Percentiles rank a stretch among this genome's conserved stretches.
phyloP scores from a whole-genome alignment of 1,140 invertebrate genomes.

The Macrostomum lignano region DNA sequence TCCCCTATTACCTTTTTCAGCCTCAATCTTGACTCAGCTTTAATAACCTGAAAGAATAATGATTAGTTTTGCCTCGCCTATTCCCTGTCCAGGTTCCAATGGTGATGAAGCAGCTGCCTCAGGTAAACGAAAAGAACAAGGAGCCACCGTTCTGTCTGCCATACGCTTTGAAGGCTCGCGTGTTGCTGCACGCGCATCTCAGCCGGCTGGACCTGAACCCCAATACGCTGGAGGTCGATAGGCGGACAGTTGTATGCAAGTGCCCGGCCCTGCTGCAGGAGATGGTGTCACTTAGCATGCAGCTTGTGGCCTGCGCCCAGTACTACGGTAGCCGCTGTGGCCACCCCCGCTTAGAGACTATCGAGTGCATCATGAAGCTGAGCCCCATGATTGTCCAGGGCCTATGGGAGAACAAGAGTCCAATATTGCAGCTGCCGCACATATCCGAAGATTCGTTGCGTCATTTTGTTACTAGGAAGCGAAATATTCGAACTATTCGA shows the following conservation, averaged over 20 bases:
- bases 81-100: slow-evolving; percentile 34
- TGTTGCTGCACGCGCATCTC: slow-evolving; percentile 71
- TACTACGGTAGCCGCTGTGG: background rate
- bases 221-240: slow-evolving; percentile 15
- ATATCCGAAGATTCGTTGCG: slow-evolving; percentile 70
- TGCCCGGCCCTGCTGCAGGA: slow-evolving; percentile 83
- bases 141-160: slow-evolving; percentile 47
- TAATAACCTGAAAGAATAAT: too few species aligned
- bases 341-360: slow-evolving; percentile 65
- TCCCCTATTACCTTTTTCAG: too few species aligned
- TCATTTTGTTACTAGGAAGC: slow-evolving; percentile 52
- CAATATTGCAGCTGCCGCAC: slow-evolving; percentile 73
- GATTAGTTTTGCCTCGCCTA: slow-evolving; percentile 7
- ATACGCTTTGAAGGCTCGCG: slow-evolving; percentile 86
- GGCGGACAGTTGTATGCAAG: slow-evolving; percentile 52
- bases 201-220: slow-evolving; percentile 39
- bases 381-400: slow-evolving; percentile 84
- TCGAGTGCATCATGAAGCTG: slow-evolving; percentile 88
- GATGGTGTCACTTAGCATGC: slow-evolving; percentile 76
- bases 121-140: slow-evolving; percentile 73
- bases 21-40: too few species aligned
- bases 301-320: slow-evolving; percentile 57
- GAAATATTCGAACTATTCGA: slow-evolving; percentile 33
- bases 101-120: slow-evolving; percentile 60
- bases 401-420: slow-evolving; percentile 68